phyloP scores from a whole-genome alignment of 2,113 vertebrate species.

The Macaca mulatta region DNA sequence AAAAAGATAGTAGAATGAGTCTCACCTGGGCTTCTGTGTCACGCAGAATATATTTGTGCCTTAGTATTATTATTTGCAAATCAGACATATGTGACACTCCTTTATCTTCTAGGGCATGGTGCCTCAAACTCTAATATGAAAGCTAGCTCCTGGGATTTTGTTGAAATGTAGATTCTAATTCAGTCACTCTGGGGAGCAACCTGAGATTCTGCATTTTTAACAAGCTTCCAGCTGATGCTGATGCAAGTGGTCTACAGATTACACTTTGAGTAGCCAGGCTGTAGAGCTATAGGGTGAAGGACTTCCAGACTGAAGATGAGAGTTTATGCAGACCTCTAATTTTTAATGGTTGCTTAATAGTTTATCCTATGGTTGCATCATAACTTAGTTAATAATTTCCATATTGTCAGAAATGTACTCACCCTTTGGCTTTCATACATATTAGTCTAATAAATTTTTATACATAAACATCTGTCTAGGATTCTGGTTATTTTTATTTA shows the following conservation, averaged over 20 bases:
- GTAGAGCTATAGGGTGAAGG: background rate
- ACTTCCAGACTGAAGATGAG: background rate
- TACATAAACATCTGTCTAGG: background rate
- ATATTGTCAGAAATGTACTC: background rate
- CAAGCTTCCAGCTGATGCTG: background rate
- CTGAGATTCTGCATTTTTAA: background rate
- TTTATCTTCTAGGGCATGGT: background rate
- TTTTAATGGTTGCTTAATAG: background rate
- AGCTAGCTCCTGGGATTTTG: background rate
- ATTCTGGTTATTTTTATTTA: background rate
- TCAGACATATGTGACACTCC: background rate
- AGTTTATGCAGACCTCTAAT: background rate
- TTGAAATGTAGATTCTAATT: background rate
- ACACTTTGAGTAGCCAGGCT: background rate
- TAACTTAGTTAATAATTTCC: background rate
- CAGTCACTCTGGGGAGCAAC: background rate
- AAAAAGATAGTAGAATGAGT: background rate
- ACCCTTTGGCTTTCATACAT: background rate
- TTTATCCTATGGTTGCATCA: background rate
- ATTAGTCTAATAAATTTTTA: background rate
- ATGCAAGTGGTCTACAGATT: background rate
- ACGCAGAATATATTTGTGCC: background rate
- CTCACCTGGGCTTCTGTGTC: background rate
- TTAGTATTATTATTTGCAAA: background rate
- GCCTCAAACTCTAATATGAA: background rate